A percentile compares a stretch with the other conserved stretches of the same genome.
Evolutionary conservation across 35 echinoderm and acorn worm species (phyloP).

Genomic region (Apostichopus parvimensis): DNA sequence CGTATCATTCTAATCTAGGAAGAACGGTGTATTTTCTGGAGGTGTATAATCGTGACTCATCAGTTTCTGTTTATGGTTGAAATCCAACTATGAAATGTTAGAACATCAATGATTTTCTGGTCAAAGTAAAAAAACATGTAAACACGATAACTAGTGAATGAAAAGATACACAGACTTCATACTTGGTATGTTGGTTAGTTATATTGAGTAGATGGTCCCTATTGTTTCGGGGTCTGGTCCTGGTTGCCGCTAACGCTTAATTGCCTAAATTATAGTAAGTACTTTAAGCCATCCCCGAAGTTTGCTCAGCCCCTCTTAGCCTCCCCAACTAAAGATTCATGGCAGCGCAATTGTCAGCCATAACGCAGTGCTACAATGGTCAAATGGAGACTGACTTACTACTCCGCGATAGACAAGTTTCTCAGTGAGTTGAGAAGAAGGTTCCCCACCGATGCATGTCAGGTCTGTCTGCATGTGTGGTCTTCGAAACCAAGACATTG

Average conservation of each 20-base stretch:
- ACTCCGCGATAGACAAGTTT: conserved; percentile 41
- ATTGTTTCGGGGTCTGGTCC: background rate
- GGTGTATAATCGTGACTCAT: conserved; percentile 22
- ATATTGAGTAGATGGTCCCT: background rate
- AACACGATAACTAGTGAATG: background rate
- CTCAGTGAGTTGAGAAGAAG: conserved; percentile 45
- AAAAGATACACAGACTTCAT: background rate
- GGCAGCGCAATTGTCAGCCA: no score
- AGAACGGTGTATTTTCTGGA: conserved; percentile 44
- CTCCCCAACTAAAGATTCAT: background rate
- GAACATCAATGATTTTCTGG: conserved; percentile 39
- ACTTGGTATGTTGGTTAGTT: no score
- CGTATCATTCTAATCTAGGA: conserved; percentile 41
- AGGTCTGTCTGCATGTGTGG: background rate
- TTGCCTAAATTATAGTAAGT: background rate
- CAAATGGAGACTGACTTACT: conserved; percentile 1
- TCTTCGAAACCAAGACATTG: no score
- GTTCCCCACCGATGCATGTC: conserved; percentile 33
- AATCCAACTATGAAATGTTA: conserved; percentile 34
- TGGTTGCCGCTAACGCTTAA: background rate
- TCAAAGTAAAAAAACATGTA: background rate
- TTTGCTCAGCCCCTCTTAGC: background rate
- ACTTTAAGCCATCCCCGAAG: background rate
- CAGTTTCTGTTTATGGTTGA: conserved; percentile 33
- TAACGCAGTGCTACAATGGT: no score